Evolutionary conservation across 2,797 vertebrate species (phyloP).

Genomic region (Aplochiton taeniatus): DNA sequence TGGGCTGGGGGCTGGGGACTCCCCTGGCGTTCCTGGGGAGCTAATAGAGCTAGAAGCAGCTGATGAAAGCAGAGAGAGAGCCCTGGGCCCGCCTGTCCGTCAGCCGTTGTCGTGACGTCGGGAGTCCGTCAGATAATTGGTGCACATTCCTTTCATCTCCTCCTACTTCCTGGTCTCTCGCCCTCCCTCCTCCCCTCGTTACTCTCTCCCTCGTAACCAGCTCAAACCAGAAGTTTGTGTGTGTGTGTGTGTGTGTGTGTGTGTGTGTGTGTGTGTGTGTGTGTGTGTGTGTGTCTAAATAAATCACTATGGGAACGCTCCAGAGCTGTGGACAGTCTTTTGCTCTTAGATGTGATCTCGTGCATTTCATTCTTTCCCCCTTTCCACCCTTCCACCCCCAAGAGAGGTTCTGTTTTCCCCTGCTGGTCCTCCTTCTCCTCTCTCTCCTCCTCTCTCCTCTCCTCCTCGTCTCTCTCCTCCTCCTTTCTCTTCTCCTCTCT

Average conservation of each 20-base stretch:
- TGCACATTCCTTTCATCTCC: too few species aligned
- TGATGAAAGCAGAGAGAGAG: slow-evolving; percentile 70
- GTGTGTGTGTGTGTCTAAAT: not conserved
- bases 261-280: not conserved
- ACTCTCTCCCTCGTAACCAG: too few species aligned
- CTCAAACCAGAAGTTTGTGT: not conserved
- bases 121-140: slow-evolving; percentile 61
- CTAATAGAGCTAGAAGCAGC: slow-evolving; percentile 24
- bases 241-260: not conserved
- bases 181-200: too few species aligned
- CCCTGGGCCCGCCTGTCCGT: slow-evolving; percentile 65
- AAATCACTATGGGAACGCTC: not conserved
- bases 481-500: too few species aligned
- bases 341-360: not conserved
- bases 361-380: slow-evolving; percentile 40
- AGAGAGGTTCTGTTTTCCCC: too few species aligned
- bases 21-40: slow-evolving; percentile 22
- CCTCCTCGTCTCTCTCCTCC: too few species aligned
- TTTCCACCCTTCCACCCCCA: too few species aligned
- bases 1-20: slow-evolving; percentile 24
- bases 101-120: slow-evolving; percentile 63
- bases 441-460: too few species aligned
- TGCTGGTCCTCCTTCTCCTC: too few species aligned
- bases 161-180: too few species aligned
- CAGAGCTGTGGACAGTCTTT: not conserved